Percentiles rank a stretch among this genome's conserved stretches.
Conservation (phyloP, 2,888 invertebrate species). For the Pseudococcus viburni region DNA sequence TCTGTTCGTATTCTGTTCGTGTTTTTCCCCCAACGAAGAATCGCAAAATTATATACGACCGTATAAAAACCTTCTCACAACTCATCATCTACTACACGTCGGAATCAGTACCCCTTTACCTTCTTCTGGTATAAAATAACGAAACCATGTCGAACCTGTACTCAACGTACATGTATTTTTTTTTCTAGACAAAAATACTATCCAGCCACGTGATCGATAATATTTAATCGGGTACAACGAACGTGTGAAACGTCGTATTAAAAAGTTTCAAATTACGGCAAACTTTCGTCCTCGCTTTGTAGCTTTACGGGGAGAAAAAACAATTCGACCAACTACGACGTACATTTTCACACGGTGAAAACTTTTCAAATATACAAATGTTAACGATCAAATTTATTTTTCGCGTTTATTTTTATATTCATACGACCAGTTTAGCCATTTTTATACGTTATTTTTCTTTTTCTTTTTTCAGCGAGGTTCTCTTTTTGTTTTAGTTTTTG, state of each 20-base stretch:
- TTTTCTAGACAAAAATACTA: not conserved
- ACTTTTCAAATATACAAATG: slow-evolving; percentile 21
- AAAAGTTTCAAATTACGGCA: slow-evolving; percentile 13
- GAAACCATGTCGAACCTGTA: not conserved
- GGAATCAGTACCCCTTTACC: not conserved
- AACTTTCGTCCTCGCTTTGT: not conserved
- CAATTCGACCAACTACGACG: slow-evolving; percentile 25
- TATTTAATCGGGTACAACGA: slow-evolving; percentile 8
- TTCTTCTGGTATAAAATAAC: not conserved
- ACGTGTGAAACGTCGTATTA: slow-evolving; percentile 15
- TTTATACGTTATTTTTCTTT: slow-evolving; percentile 17
- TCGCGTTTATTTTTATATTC: not conserved
- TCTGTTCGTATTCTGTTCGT: not conserved
- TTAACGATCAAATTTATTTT: slow-evolving; percentile 25
- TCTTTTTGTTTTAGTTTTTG: not conserved
- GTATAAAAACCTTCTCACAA: not conserved
- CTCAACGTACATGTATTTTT: not conserved
- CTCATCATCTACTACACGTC: not conserved
- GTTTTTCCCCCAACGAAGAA: not conserved
- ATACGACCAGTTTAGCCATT: slow-evolving; percentile 1
- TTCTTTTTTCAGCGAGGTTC: not conserved
- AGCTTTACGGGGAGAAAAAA: not conserved
- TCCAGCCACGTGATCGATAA: not conserved
- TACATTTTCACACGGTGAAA: not conserved
- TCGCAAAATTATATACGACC: not conserved